These are phyloP conservation scores for Amphipyra tragopoginis DNA, from an alignment of 2,888 invertebrate genomes.

Conservation along the genomic window DNA sequence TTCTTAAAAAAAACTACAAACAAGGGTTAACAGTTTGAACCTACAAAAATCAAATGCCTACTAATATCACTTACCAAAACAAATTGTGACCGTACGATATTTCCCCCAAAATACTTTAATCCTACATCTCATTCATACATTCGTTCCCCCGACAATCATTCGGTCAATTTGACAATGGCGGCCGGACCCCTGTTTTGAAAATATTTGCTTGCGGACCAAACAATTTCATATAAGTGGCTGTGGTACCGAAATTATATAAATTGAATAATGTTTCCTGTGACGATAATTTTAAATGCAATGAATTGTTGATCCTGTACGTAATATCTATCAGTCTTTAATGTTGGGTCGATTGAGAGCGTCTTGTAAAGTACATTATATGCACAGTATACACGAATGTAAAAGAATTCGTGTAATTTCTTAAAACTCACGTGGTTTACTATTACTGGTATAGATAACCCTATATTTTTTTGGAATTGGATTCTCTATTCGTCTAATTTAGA, in stretches of 20 bases:
- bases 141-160: slow-evolving; percentile 79
- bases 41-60: slow-evolving; percentile 10
- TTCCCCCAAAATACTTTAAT: slow-evolving; percentile 60
- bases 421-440: too few relatives aligned
- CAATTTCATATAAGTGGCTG: slow-evolving; percentile 82
- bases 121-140: slow-evolving; percentile 64
- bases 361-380: too few relatives aligned
- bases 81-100: slow-evolving; percentile 20
- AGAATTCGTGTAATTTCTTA: too few relatives aligned
- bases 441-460: too few relatives aligned
- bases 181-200: slow-evolving; percentile 83
- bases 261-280: slow-evolving; percentile 83
- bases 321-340: background rate
- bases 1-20: too few relatives aligned
- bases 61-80: slow-evolving; percentile 27
- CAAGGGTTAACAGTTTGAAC: background rate
- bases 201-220: slow-evolving; percentile 83
- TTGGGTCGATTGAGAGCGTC: too few relatives aligned
- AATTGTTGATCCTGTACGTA: slow-evolving; percentile 8
- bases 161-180: slow-evolving; percentile 88
- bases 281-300: slow-evolving; percentile 39
- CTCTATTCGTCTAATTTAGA: too few relatives aligned
- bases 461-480: too few relatives aligned
- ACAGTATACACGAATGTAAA: too few relatives aligned
- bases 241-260: slow-evolving; percentile 75